Percentiles rank a stretch among this genome's conserved stretches.
These are phyloP conservation scores for Heteromurus nitidus DNA, from an alignment of 2,888 invertebrate species.

Conservation along the genomic window DNA sequence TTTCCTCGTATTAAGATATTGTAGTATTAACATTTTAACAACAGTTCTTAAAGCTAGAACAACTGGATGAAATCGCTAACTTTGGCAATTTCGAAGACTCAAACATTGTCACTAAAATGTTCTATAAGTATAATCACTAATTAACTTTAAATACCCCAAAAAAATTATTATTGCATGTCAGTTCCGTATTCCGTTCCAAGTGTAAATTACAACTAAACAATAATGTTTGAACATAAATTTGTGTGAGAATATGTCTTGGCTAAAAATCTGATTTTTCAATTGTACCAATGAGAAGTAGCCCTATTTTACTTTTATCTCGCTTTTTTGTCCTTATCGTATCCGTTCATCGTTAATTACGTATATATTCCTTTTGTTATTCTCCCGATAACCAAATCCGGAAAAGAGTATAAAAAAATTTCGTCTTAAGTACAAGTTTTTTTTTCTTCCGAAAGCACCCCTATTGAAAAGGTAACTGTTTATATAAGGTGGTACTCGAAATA, in stretches of 20 bases:
- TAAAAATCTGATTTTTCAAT: slow-evolving; percentile 13
- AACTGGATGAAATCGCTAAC: slow-evolving; percentile 65
- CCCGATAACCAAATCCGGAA: slow-evolving; percentile 7
- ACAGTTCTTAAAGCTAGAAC: slow-evolving; percentile 37
- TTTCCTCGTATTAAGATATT: slow-evolving; percentile 43
- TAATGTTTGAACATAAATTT: slow-evolving; percentile 12
- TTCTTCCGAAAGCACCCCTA: slow-evolving; percentile 45
- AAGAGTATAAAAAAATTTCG: no score
- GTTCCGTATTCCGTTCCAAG: slow-evolving; percentile 58
- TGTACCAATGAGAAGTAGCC: neutral
- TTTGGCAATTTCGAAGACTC: slow-evolving; percentile 68
- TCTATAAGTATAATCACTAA: slow-evolving; percentile 49
- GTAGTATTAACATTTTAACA: slow-evolving; percentile 10
- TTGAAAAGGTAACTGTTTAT: slow-evolving; percentile 50
- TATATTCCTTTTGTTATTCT: neutral
- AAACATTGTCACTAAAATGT: slow-evolving; percentile 55
- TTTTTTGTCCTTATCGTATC: slow-evolving; percentile 1
- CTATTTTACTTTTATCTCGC: no score
- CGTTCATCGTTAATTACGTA: no score
- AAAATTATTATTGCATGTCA: slow-evolving; percentile 64
- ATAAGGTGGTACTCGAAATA: slow-evolving; percentile 1
- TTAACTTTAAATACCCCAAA: slow-evolving; percentile 63
- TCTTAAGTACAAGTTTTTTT: neutral
- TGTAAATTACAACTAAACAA: slow-evolving; percentile 14
- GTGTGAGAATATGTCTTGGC: neutral